phyloP scores from a whole-genome alignment of 2,888 invertebrate genomes.

The Euphydryas editha region DNA sequence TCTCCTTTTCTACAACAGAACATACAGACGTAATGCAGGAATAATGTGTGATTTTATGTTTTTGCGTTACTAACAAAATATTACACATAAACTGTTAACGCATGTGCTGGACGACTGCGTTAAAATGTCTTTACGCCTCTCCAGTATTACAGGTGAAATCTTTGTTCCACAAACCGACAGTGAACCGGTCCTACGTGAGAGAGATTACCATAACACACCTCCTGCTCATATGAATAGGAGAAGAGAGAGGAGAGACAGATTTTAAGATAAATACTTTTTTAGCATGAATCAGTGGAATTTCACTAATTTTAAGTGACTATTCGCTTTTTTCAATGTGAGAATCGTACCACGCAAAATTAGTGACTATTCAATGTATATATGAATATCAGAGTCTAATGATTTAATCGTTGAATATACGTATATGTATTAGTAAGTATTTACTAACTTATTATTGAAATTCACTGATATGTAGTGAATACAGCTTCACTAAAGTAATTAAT shows the following conservation, averaged over 20 bases:
- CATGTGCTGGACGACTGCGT: constrained; percentile 7
- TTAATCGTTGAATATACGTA: too few species aligned
- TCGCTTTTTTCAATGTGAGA: too few species aligned
- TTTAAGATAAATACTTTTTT: not conserved
- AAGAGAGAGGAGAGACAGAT: not conserved
- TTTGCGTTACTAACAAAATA: not conserved
- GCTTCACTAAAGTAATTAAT: too few species aligned
- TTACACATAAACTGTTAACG: not conserved
- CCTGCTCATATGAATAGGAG: constrained; percentile 17
- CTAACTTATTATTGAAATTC: too few species aligned
- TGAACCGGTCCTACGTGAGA: constrained; percentile 57
- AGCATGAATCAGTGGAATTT: too few species aligned
- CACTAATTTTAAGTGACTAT: too few species aligned
- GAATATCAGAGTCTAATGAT: too few species aligned
- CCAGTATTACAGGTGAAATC: constrained; percentile 65
- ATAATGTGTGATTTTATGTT: not conserved
- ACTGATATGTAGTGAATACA: too few species aligned
- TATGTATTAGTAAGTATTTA: too few species aligned
- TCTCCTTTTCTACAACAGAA: too few species aligned
- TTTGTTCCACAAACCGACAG: constrained; percentile 60
- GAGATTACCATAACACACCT: constrained; percentile 19
- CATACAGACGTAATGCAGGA: not conserved
- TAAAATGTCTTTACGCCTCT: constrained; percentile 46
- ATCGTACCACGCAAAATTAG: too few species aligned
- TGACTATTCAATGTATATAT: too few species aligned